A percentile compares a stretch with the other conserved stretches of the same genome.
Evolutionary conservation across 2,888 invertebrate genomes (phyloP).

Genomic region (Arctia plantaginis): DNA sequence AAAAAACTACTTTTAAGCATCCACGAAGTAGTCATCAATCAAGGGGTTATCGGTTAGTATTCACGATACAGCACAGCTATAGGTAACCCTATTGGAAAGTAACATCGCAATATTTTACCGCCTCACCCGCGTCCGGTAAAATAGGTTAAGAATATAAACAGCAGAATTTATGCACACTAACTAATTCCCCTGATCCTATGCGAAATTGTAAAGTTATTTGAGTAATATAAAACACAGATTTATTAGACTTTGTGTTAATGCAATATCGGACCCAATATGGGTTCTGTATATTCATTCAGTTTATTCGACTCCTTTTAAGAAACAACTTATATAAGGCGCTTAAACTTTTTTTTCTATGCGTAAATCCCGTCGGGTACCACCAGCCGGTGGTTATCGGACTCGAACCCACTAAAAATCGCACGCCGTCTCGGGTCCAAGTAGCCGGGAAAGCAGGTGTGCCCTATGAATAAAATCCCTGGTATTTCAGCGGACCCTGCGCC

Average conservation of each 20-base stretch:
- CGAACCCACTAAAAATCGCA: too few relatives aligned
- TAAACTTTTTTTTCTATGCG: neutral
- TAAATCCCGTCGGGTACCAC: too few relatives aligned
- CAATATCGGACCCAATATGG: neutral
- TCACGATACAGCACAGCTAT: neutral
- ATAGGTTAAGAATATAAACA: constrained; percentile 45
- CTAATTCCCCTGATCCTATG: constrained; percentile 28
- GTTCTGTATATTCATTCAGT: neutral
- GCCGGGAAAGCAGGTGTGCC: too few relatives aligned
- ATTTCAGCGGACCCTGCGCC: too few relatives aligned
- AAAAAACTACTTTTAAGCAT: neutral
- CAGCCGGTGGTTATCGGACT: too few relatives aligned
- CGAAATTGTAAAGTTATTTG: neutral
- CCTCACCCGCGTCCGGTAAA: constrained; percentile 30
- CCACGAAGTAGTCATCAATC: neutral
- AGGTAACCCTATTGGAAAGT: constrained; percentile 16
- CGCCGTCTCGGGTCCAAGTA: too few relatives aligned
- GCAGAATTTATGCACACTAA: constrained; percentile 39
- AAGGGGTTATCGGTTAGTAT: neutral
- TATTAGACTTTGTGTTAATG: neutral
- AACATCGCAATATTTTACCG: constrained; percentile 46
- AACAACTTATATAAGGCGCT: neutral
- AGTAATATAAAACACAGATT: neutral
- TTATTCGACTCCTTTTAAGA: neutral
- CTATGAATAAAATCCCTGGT: too few relatives aligned